A percentile compares a stretch with the other conserved stretches of the same genome.
Evolutionary conservation across 2,797 vertebrate genomes (phyloP).

Genomic region (Ambastaia sidthimunki): DNA sequence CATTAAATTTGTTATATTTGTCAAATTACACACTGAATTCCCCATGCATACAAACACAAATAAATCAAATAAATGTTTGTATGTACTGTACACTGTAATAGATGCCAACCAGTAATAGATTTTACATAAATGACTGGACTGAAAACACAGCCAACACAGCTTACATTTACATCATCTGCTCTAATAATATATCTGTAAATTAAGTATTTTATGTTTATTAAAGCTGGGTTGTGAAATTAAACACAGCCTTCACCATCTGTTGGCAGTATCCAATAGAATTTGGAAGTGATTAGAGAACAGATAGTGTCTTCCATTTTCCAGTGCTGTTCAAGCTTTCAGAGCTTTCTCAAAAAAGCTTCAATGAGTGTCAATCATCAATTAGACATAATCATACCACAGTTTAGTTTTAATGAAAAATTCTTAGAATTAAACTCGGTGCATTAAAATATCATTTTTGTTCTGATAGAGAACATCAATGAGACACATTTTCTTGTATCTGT

Average conservation of each 20-base stretch:
- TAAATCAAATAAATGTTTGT: not conserved
- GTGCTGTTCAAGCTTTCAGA: slow-evolving; percentile 10
- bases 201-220: not conserved
- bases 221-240: slow-evolving; percentile 5
- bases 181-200: not conserved
- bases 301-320: not conserved
- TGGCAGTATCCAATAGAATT: not conserved
- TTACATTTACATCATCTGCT: not conserved
- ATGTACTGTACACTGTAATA: not conserved
- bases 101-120: not conserved
- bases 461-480: slow-evolving; percentile 22
- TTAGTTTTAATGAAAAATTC: slow-evolving; percentile 23
- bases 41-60: not conserved
- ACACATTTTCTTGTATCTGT: not conserved
- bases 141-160: not conserved
- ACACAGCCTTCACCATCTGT: not conserved
- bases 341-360: not conserved
- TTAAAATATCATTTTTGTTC: slow-evolving; percentile 9
- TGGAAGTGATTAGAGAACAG: slow-evolving; percentile 13
- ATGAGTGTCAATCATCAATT: slow-evolving; percentile 30
- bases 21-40: not conserved
- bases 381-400: slow-evolving; percentile 24
- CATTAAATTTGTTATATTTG: not conserved
- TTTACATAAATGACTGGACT: not conserved
- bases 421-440: slow-evolving; percentile 21